Evolutionary conservation across 1,140 invertebrate genomes (phyloP).

Genomic region (Maniola jurtina): DNA sequence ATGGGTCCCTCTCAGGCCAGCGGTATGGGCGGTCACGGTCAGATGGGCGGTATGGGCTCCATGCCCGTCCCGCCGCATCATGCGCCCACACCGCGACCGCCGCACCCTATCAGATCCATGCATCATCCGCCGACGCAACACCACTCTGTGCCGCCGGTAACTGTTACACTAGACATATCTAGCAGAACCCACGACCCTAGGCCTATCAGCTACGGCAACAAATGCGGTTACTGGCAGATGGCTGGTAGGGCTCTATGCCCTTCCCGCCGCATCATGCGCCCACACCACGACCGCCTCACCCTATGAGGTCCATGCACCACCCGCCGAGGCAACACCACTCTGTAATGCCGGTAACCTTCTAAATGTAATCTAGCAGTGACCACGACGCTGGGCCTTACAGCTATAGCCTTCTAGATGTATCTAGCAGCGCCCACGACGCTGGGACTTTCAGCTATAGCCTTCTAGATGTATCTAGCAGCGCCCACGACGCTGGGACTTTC

Average conservation of each 20-base stretch:
- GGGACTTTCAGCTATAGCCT: too few species aligned
- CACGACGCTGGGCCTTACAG: too few species aligned
- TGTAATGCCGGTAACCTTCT: slow-evolving; percentile 46
- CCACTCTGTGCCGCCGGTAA: slow-evolving; percentile 58
- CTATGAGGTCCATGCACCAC: slow-evolving; percentile 59
- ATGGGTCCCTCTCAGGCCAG: slow-evolving; percentile 52
- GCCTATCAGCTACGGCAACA: slow-evolving; percentile 46
- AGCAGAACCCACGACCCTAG: slow-evolving; percentile 36
- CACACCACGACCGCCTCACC: slow-evolving; percentile 52
- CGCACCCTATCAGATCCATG: slow-evolving; percentile 57
- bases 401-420: too few species aligned
- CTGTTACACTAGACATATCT: not conserved
- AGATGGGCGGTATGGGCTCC: slow-evolving; percentile 48
- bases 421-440: too few species aligned
- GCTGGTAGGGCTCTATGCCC: slow-evolving; percentile 40
- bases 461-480: too few species aligned
- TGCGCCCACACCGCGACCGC: slow-evolving; percentile 49
- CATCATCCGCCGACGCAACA: slow-evolving; percentile 62
- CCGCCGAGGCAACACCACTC: slow-evolving; percentile 57
- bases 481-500: too few species aligned
- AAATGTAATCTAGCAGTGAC: too few species aligned
- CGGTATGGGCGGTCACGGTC: slow-evolving; percentile 55
- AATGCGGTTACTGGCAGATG: slow-evolving; percentile 55
- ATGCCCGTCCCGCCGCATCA: slow-evolving; percentile 40
- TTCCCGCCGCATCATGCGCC: slow-evolving; percentile 43